Conservation (phyloP, 30 jellyfish, hydroid and myxozoan genomes). For the Turritopsis rubra region DNA sequence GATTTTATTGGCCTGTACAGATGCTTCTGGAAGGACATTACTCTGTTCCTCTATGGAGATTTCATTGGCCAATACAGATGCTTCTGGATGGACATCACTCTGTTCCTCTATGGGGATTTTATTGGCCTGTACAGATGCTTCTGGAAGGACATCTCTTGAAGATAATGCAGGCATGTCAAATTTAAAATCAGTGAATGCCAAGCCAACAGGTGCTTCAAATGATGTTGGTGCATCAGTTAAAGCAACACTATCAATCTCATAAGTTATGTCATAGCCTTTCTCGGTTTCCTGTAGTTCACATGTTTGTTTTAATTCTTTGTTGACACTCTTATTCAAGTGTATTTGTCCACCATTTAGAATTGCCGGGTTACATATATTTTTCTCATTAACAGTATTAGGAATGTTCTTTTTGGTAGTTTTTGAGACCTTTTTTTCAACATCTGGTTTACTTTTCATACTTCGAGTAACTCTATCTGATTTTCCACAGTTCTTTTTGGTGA, state of each 20-base stretch:
- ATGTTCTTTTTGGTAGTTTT: background rate
- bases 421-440: background rate
- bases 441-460: background rate
- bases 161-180: background rate
- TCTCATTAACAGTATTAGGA: background rate
- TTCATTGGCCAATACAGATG: too few species aligned
- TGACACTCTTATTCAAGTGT: background rate
- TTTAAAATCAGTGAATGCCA: conserved; percentile 3
- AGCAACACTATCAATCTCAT: background rate
- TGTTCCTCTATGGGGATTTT: background rate
- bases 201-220: conserved; percentile 20
- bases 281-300: background rate
- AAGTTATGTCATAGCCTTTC: background rate
- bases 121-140: background rate
- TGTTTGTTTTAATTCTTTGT: background rate
- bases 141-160: background rate
- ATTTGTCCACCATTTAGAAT: background rate
- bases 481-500: background rate
- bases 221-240: conserved; percentile 17
- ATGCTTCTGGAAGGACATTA: background rate
- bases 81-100: too few species aligned
- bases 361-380: background rate
- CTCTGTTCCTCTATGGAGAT: too few species aligned
- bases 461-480: background rate
- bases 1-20: background rate